Evolutionary conservation across 2,888 invertebrate genomes (phyloP).

Genomic region (Phortica magna): DNA sequence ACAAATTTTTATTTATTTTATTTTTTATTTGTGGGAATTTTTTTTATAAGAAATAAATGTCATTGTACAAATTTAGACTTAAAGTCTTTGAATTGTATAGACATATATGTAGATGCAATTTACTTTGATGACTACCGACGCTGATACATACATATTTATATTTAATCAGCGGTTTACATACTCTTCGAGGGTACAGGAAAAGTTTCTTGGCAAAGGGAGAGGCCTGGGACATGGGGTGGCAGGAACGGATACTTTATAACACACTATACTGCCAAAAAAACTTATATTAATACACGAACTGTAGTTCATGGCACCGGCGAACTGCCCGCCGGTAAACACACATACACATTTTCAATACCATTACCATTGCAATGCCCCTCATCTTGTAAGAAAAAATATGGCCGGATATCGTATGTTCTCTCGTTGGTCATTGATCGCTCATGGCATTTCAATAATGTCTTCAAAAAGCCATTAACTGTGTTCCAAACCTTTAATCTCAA

Average conservation of each 20-base stretch:
- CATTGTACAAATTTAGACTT: too few species aligned
- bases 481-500: slow-evolving; percentile 88
- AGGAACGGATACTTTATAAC: slow-evolving; percentile 33
- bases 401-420: slow-evolving; percentile 85
- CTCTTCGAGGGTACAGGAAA: slow-evolving; percentile 61
- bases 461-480: slow-evolving; percentile 82
- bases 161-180: slow-evolving; percentile 52
- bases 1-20: too few species aligned
- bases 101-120: too few species aligned
- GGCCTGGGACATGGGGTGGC: slow-evolving; percentile 27
- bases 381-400: slow-evolving; percentile 83
- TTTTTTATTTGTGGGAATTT: too few species aligned
- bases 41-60: too few species aligned
- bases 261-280: slow-evolving; percentile 30
- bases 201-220: slow-evolving; percentile 59
- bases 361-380: slow-evolving; percentile 58
- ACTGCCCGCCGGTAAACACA: slow-evolving; percentile 50
- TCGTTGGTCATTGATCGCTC: slow-evolving; percentile 87
- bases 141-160: neutral
- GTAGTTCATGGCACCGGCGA: slow-evolving; percentile 35
- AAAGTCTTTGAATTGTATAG: too few species aligned
- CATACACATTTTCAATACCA: slow-evolving; percentile 55
- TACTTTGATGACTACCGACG: too few species aligned
- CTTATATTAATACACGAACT: slow-evolving; percentile 38
- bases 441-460: slow-evolving; percentile 82